These are phyloP conservation scores for Ricordea florida DNA, from an alignment of 92 coral and sea anemone genomes.

Conservation along the genomic window DNA sequence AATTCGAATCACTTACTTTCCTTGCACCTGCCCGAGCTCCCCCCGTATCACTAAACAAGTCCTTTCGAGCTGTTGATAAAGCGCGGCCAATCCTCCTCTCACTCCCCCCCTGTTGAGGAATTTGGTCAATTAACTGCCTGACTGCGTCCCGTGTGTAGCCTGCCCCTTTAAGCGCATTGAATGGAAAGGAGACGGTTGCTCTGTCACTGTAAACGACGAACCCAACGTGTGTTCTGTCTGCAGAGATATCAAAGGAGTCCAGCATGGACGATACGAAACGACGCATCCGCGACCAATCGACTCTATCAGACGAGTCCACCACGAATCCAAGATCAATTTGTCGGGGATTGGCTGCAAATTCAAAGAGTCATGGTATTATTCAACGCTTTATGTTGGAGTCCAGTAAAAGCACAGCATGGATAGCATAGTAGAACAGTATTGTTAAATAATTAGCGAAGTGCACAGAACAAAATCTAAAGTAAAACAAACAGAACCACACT, in stretches of 20 bases:
- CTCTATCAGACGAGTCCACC: conserved; percentile 68
- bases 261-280: conserved; percentile 50
- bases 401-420: too few species aligned
- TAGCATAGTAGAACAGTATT: too few species aligned
- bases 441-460: too few species aligned
- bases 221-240: conserved; percentile 65
- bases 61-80: conserved; percentile 21
- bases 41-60: conserved; percentile 37
- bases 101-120: conserved; percentile 37
- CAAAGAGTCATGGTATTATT: too few species aligned
- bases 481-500: too few species aligned
- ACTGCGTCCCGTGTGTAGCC: conserved; percentile 29
- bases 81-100: conserved; percentile 72
- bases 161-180: conserved; percentile 44
- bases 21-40: conserved; percentile 67
- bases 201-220: conserved; percentile 49
- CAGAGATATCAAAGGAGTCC: conserved; percentile 66
- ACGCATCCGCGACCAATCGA: conserved; percentile 70
- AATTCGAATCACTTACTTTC: too few species aligned
- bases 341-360: conserved; percentile 11
- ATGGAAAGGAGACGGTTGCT: conserved; percentile 43
- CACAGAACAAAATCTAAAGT: too few species aligned
- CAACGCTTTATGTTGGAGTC: too few species aligned
- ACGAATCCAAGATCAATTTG: conserved; percentile 71
- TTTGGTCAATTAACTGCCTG: conserved; percentile 37